These are phyloP conservation scores for Sylvia borin DNA, from an alignment of 2,797 vertebrate genomes.

Conservation along the genomic window DNA sequence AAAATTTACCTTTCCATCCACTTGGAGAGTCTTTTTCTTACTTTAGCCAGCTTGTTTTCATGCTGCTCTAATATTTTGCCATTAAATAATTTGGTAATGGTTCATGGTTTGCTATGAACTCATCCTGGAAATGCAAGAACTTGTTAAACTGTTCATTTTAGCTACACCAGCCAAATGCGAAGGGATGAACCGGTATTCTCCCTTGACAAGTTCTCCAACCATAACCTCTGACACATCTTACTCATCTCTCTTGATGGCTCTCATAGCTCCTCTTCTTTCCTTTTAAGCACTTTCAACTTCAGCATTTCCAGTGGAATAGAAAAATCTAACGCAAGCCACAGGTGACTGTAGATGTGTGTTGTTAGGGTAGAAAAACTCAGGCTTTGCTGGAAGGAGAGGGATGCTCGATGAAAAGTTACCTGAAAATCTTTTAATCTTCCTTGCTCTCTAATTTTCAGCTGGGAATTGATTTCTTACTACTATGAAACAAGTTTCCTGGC, in stretches of 20 bases:
- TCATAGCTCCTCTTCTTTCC: neutral
- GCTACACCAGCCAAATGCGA: conserved; percentile 53
- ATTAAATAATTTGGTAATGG: conserved; percentile 22
- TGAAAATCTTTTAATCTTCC: conserved; percentile 59
- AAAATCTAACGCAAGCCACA: neutral
- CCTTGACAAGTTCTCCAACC: neutral
- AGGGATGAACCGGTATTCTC: neutral
- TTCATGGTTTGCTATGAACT: conserved; percentile 56
- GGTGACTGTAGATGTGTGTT: neutral
- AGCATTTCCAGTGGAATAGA: neutral
- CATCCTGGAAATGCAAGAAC: conserved; percentile 66
- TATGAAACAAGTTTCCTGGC: neutral
- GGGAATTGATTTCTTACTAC: neutral
- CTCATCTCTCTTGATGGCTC: conserved; percentile 4
- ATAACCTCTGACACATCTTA: conserved; percentile 33
- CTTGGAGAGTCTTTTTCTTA: neutral
- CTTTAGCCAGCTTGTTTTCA: conserved; percentile 76
- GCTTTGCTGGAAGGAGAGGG: neutral
- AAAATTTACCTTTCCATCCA: neutral
- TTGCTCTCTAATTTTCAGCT: neutral
- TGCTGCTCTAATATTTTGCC: conserved; percentile 46
- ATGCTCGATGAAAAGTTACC: conserved; percentile 36
- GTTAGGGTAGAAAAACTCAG: neutral
- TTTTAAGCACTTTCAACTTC: neutral
- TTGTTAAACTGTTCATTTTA: conserved; percentile 55